Base-by-base conservation (phyloP, 2,113 vertebrate species). In the Athene cunicularia region DNA sequence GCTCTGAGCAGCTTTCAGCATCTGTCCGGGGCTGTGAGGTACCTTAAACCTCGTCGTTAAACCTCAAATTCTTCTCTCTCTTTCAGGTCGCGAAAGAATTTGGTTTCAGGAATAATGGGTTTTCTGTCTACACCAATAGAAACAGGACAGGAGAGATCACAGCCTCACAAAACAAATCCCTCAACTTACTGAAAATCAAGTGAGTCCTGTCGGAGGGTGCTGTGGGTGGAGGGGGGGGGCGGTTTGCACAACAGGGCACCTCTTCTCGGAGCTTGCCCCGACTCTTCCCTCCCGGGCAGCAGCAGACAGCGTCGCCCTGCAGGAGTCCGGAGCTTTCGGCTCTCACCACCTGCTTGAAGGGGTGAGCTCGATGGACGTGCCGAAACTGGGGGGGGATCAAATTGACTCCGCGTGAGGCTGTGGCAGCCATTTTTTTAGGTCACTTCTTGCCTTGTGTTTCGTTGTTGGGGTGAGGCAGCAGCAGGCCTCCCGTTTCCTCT, bases 141-240 rank as follows among this genome's bases (percentile, higher is more conserved):
- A 99, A 99, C 98, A 98, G 99, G 98, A 99, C 99, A 3, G 99
- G 98, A 49, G 99, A 99, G 98, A 99, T 99, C 86, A 98, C 98
- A 17, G 95, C 99, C 0, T 99, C 99, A 1, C 99, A 99, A 92
- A 99, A 98, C 98, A 99, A 99, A 96, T 98, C 99, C 60, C 98
- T 99, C 80, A 99, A 98, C 92, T 96, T 99, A 75, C 98, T 99
- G 13, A 99, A 99, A 97, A 99, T 99, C 98, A 99, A 99, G 99
- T 99, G 95, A 99, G 99, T 98, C 16, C 77, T 8, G 12, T 2
- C 6, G 53, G 50, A 33, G 56, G 1, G 50, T 3, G 1, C 33
- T 3, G 18, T 1, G 63, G 41, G 30, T 2, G 64, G 21, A 28
- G 58, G 28, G 21, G 58, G 28, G 21, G 7, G 45, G 60, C 12